Percentiles rank a stretch among this genome's conserved stretches.
phyloP scores from a whole-genome alignment of 1,140 invertebrate species.

The Luehdorfia chinensis region DNA sequence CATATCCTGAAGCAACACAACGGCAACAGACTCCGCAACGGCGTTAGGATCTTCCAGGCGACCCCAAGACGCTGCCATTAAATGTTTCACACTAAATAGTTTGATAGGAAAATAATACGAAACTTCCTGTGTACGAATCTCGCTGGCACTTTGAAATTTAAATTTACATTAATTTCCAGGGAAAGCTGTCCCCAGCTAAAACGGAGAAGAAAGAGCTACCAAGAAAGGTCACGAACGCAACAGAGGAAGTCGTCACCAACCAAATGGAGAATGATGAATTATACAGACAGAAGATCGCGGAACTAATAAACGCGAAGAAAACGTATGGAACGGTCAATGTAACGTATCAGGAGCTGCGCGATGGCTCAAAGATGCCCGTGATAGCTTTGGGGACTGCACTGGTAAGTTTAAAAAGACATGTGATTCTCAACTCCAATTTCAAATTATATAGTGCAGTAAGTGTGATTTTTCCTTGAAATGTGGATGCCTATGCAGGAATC shows the following conservation, averaged over 20 bases:
- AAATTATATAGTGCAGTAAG: too few species aligned
- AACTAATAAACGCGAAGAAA: slow-evolving; percentile 27
- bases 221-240: background rate
- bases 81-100: too few species aligned
- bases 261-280: slow-evolving; percentile 24
- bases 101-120: too few species aligned
- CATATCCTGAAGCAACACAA: too few species aligned
- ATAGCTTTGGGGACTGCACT: slow-evolving; percentile 51
- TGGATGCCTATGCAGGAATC: too few species aligned
- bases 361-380: slow-evolving; percentile 37
- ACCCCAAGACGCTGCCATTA: too few species aligned
- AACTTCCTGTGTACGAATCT: too few species aligned
- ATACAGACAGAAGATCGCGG: slow-evolving; percentile 25
- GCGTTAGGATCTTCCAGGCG: too few species aligned
- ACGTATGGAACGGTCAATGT: slow-evolving; percentile 32
- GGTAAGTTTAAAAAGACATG: slow-evolving; percentile 30
- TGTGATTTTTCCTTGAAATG: too few species aligned
- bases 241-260: background rate
- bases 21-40: too few species aligned
- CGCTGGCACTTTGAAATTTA: too few species aligned
- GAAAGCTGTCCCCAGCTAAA: slow-evolving; percentile 26
- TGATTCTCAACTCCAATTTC: background rate
- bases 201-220: background rate
- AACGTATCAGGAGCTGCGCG: slow-evolving; percentile 27
- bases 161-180: slow-evolving; percentile 29